phyloP scores from a whole-genome alignment of 1,140 invertebrate species.

The Xylocopa sonorina region DNA sequence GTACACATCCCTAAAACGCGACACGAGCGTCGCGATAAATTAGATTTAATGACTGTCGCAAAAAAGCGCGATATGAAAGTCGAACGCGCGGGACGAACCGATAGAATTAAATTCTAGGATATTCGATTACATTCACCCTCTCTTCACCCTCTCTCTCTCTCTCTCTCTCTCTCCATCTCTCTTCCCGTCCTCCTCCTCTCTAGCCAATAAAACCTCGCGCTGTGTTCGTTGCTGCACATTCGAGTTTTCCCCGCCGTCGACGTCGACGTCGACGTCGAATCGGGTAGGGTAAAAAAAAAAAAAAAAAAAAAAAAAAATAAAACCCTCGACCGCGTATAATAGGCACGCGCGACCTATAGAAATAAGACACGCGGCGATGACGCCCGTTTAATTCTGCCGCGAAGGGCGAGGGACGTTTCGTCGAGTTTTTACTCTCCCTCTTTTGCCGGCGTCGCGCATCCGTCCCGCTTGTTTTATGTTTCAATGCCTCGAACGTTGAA shows the following conservation, averaged over 20 bases:
- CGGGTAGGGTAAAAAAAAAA: slow-evolving; percentile 53
- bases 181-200: slow-evolving; percentile 34
- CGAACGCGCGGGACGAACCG: slow-evolving; percentile 78
- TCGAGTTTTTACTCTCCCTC: slow-evolving; percentile 29
- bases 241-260: slow-evolving; percentile 56
- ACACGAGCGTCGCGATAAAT: slow-evolving; percentile 78
- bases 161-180: slow-evolving; percentile 16
- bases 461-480: slow-evolving; percentile 15
- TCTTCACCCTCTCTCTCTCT: slow-evolving; percentile 19
- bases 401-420: slow-evolving; percentile 39
- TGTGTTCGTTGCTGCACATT: slow-evolving; percentile 60
- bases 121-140: slow-evolving; percentile 79
- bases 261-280: too few species aligned
- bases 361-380: slow-evolving; percentile 62
- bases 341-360: slow-evolving; percentile 58
- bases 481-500: slow-evolving; percentile 30
- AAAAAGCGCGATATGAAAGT: slow-evolving; percentile 82
- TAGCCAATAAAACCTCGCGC: slow-evolving; percentile 63
- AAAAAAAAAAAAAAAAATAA: not conserved
- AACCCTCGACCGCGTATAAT: slow-evolving; percentile 48
- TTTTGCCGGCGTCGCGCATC: slow-evolving; percentile 20
- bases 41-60: slow-evolving; percentile 81
- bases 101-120: slow-evolving; percentile 82
- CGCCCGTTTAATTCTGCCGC: slow-evolving; percentile 55
- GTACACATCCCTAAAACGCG: slow-evolving; percentile 63